Percentiles rank a stretch among this genome's conserved stretches.
Evolutionary conservation across 2,888 invertebrate genomes (phyloP).

Genomic region (Stegana nigrithorax): DNA sequence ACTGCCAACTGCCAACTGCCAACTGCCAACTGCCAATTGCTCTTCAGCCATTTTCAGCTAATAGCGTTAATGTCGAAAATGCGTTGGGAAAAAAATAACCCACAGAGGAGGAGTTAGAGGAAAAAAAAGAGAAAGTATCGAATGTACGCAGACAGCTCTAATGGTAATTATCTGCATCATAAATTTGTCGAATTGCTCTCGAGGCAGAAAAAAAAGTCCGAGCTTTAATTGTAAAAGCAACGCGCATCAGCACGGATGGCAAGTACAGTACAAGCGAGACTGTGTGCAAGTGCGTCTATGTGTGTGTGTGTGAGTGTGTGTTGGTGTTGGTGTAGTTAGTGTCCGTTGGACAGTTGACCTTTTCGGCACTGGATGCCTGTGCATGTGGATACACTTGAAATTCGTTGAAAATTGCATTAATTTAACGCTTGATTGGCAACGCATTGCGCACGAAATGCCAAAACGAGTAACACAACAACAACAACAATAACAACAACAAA

Average conservation of each 20-base stretch:
- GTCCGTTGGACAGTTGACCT: neutral
- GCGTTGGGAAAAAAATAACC: too few relatives aligned
- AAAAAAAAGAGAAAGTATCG: constrained; percentile 17
- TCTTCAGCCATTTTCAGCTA: too few relatives aligned
- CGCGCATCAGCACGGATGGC: neutral
- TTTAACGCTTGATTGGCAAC: constrained; percentile 58
- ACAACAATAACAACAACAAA: neutral
- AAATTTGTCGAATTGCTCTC: constrained; percentile 49
- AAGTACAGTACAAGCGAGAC: constrained; percentile 30
- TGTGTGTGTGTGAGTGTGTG: constrained; percentile 49
- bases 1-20: constrained; percentile 7
- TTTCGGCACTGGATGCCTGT: too few relatives aligned
- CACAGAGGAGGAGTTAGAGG: too few relatives aligned
- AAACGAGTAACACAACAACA: too few relatives aligned
- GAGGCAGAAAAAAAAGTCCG: constrained; percentile 34
- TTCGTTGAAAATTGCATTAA: constrained; percentile 51
- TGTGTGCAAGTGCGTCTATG: too few relatives aligned
- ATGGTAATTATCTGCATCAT: constrained; percentile 59
- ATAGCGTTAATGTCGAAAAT: neutral
- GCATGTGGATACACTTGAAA: neutral
- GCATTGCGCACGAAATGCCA: too few relatives aligned
- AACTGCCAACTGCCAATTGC: too few relatives aligned
- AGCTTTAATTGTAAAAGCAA: constrained; percentile 40
- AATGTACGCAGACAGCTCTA: too few relatives aligned
- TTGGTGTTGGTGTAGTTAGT: too few relatives aligned